Evolutionary conservation across 2,888 invertebrate species (phyloP).

Genomic region (Dermolepida albohirtum): DNA sequence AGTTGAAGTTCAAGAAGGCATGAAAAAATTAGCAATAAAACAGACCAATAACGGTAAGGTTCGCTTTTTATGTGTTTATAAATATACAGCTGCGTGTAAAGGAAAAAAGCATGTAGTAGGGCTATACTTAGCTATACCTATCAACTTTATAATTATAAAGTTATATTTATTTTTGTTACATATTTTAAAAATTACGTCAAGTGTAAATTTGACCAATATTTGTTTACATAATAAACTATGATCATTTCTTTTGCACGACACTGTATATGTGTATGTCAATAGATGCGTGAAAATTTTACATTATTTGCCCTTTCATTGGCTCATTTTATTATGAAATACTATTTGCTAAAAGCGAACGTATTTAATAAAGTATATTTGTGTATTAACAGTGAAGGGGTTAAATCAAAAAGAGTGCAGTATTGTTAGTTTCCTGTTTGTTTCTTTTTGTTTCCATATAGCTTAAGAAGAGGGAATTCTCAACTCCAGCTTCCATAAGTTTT

Average conservation of each 20-base stretch:
- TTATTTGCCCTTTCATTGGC: slow-evolving; percentile 45
- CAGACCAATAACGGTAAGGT: slow-evolving; percentile 69
- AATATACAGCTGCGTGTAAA: background rate
- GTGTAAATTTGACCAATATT: too few relatives aligned
- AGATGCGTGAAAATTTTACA: background rate
- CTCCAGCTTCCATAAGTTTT: slow-evolving; percentile 62
- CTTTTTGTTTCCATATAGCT: slow-evolving; percentile 67
- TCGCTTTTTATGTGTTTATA: background rate
- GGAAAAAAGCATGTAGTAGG: too few relatives aligned
- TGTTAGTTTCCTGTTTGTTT: slow-evolving; percentile 65
- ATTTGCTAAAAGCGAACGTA: background rate
- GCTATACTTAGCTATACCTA: too few relatives aligned
- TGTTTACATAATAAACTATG: too few relatives aligned
- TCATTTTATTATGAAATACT: background rate
- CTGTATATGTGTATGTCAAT: slow-evolving; percentile 1
- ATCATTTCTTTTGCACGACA: too few relatives aligned
- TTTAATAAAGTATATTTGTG: background rate
- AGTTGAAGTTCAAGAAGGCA: slow-evolving; percentile 80
- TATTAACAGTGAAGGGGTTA: slow-evolving; percentile 38
- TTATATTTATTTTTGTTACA: too few relatives aligned
- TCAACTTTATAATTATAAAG: too few relatives aligned
- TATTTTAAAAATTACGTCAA: too few relatives aligned
- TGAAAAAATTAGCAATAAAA: slow-evolving; percentile 76
- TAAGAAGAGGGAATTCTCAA: slow-evolving; percentile 70
- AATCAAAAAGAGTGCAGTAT: slow-evolving; percentile 35